Base-by-base conservation (phyloP, 2,888 invertebrate genomes). In the Julus scandinavius region DNA sequence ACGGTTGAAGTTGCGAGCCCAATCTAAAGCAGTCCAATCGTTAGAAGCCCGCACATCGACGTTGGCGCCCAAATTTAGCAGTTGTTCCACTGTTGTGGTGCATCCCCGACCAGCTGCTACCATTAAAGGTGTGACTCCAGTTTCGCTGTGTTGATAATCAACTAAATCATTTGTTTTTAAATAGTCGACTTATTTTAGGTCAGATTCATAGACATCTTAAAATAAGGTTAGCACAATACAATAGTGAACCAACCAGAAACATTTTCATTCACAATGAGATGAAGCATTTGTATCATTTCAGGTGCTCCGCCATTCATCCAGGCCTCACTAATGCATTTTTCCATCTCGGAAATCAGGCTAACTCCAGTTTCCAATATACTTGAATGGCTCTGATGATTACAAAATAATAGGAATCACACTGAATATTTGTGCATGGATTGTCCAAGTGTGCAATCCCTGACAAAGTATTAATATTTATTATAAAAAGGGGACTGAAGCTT, bases 211-310 rank as follows among this genome's bases (percentile, higher is more conserved):
- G n/a, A 38, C n/a, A 38, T 38, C 6, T 80, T 6, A 11, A 87
- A 54, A 6, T 3, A 49, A 49, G 50, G 50, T 20, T 3, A 9
- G 20, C 7, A 58, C 29, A 58, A 17, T 50, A 85, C 1, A 88
- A 50, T 15, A 38, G 13, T 15, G 85, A 40, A 40, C 45, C 89
- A 89, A 93, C 93, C 95, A 9, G 95, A 94, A 89, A 96, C 95
- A 90, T 95, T 95, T 92, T 97, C 97, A 88, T 95, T 95, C 89
- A 96, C 93, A 91, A 97, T 95, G 91, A 96, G 94, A 92, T 96
- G 95, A 91, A 96, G 93, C 89, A 97, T 93, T 92, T 96, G 95
- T 80, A 95, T 94, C 92, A 96, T 96, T 90, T 94, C 94, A 91
- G 95, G 95, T 92, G 95, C 94, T 6, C 92, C 92, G 0, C 94